phyloP scores from a whole-genome alignment of 2,797 vertebrate genomes.

The Sebastes matsubarae region DNA sequence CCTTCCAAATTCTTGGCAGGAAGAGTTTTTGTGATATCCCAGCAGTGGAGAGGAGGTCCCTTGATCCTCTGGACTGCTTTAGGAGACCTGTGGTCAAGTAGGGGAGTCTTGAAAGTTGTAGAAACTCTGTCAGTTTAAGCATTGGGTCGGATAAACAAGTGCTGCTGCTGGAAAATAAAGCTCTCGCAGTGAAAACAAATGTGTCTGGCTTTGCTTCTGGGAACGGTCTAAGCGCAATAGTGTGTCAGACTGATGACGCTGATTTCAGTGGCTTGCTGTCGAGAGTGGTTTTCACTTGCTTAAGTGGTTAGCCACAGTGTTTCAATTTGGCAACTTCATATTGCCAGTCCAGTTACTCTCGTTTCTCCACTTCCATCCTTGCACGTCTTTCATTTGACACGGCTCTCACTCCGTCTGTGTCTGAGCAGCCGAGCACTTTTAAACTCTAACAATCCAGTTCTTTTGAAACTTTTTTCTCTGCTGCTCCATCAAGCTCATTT shows the following conservation, averaged over 20 bases:
- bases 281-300: conserved; percentile 48
- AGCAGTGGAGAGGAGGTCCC: conserved; percentile 3
- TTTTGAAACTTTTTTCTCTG: neutral
- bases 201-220: neutral
- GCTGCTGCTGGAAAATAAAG: neutral
- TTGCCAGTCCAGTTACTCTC: conserved; percentile 14
- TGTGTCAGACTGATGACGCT: neutral
- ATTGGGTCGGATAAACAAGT: conserved; percentile 25
- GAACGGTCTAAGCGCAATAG: neutral
- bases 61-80: neutral
- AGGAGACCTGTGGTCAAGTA: conserved; percentile 2
- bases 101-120: conserved; percentile 1
- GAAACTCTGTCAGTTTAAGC: neutral
- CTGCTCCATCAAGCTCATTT: conserved; percentile 10
- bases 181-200: neutral
- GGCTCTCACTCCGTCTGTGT: neutral
- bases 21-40: conserved; percentile 24
- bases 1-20: conserved; percentile 38
- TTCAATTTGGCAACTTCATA: conserved; percentile 39
- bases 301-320: conserved; percentile 48
- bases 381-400: neutral
- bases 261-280: conserved; percentile 35
- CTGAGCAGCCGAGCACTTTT: neutral
- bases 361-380: conserved; percentile 9
- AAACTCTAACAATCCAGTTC: neutral